Evolutionary conservation across 2,797 vertebrate genomes (phyloP).

Genomic region (Parotocinclus haroldoi): DNA sequence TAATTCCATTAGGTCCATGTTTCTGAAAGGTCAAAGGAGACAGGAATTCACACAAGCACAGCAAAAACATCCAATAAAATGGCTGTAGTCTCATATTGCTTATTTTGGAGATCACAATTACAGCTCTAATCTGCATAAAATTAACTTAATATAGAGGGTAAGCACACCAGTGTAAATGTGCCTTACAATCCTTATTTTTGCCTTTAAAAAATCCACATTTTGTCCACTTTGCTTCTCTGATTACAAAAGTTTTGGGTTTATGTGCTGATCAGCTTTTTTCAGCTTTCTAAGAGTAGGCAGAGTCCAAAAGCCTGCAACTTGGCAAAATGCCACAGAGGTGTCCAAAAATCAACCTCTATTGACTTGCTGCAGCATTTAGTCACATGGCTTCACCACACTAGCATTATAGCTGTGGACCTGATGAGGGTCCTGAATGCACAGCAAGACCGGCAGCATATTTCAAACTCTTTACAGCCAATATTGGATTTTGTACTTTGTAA

Average conservation of each 20-base stretch:
- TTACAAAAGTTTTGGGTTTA: neutral
- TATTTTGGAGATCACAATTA: too few species aligned
- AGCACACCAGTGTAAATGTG: too few species aligned
- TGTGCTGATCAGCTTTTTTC: neutral
- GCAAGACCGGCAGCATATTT: constrained; percentile 27
- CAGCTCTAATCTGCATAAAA: too few species aligned
- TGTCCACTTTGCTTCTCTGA: constrained; percentile 24
- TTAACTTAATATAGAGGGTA: too few species aligned
- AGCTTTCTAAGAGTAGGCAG: constrained; percentile 27
- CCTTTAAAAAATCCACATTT: too few species aligned
- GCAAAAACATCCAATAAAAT: too few species aligned
- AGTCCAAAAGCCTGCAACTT: constrained; percentile 39
- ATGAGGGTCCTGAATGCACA: constrained; percentile 18
- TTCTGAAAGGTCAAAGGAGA: too few species aligned
- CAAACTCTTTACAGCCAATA: constrained; percentile 20
- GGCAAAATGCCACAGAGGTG: constrained; percentile 35
- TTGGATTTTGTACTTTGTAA: constrained; percentile 31
- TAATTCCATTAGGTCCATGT: too few species aligned
- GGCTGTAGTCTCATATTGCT: too few species aligned
- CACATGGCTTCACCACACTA: constrained; percentile 2
- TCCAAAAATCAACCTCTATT: constrained; percentile 21
- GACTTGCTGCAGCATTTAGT: constrained; percentile 14
- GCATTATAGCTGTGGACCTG: constrained; percentile 20
- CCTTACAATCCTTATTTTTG: too few species aligned
- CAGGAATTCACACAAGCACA: too few species aligned